Base-by-base conservation (phyloP, 2,888 invertebrate species). In the Melinaea marsaeus region DNA sequence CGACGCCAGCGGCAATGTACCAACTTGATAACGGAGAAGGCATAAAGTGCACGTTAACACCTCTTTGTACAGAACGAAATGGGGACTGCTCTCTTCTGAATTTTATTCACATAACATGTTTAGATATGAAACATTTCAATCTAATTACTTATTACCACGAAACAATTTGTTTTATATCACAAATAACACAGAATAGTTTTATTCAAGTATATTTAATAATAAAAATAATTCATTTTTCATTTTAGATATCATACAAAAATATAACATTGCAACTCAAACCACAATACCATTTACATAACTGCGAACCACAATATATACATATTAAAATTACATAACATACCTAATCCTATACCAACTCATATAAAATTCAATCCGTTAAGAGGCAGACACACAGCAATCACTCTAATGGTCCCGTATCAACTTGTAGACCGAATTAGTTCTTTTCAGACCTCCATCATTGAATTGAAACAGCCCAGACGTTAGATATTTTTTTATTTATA, bases 31-130 rank as follows among this genome's bases (percentile, higher is more conserved):
- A 77, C 85, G 84, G 83, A 73, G 73, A 71, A 78, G 76, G 80
- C 79, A 81, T 85, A 87, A 88, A 87, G 85, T 86, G 81, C 83
- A 85, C 85, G 87, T 88, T 84, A 86, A 89, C 88, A 88, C 84
- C 83, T 86, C 78, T 75, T 84, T 83, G 76, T 76, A 75, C 74
- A 72, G 77, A 78, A 79, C 71, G 69, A 78, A 37, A 76, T 77
- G 77, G 74, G 77, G 79, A 78, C 83, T 81, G 74, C 80, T 81
- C 79, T 76, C 73, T 48, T 48, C n/a, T 48, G n/a, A 48, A 48
- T 48, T 48, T 7, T 22, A 48, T 22, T 48, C n/a, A 3, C 6
- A 48, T 48, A 13, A 13, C 22, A 48, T 48, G n/a, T 48, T 13
- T 4, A 48, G 37, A 37, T 37, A 37, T 37, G 37, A 37, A 37